Evolutionary conservation across 2,888 invertebrate genomes (phyloP).

Genomic region (Philaethria dido): DNA sequence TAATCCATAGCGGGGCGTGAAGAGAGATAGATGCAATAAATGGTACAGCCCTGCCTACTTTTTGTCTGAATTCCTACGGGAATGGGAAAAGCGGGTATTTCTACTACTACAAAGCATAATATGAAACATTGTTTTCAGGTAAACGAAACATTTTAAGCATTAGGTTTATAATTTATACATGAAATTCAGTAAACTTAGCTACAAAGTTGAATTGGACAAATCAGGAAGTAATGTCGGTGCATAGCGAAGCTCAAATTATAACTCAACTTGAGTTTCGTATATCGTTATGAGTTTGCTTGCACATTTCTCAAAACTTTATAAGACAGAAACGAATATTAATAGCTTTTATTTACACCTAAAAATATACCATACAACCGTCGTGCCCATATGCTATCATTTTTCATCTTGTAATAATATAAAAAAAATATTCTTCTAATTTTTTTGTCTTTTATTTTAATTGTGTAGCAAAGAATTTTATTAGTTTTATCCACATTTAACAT

Average conservation of each 20-base stretch:
- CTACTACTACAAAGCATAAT: no score
- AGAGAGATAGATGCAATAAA: no score
- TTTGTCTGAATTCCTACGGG: no score
- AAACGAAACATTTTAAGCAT: neutral
- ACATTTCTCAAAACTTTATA: slow-evolving; percentile 36
- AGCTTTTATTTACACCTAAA: slow-evolving; percentile 27
- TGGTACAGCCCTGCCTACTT: no score
- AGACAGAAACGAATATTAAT: slow-evolving; percentile 32
- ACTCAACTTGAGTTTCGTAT: slow-evolving; percentile 33
- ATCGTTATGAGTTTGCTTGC: slow-evolving; percentile 31
- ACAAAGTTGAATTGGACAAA: slow-evolving; percentile 34
- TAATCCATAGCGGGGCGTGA: neutral
- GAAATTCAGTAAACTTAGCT: slow-evolving; percentile 37
- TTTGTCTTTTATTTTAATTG: neutral
- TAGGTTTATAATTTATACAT: slow-evolving; percentile 28
- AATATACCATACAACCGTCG: slow-evolving; percentile 1
- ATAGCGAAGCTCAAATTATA: slow-evolving; percentile 38
- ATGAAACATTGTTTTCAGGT: neutral
- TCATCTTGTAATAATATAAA: neutral
- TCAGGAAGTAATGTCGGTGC: slow-evolving; percentile 35
- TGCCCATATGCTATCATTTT: neutral
- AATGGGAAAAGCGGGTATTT: no score
- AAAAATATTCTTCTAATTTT: neutral
- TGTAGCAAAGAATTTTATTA: no score
- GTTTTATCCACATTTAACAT: no score